Base-by-base conservation (phyloP, 2,113 vertebrate genomes). In the Pelusios castaneus region DNA sequence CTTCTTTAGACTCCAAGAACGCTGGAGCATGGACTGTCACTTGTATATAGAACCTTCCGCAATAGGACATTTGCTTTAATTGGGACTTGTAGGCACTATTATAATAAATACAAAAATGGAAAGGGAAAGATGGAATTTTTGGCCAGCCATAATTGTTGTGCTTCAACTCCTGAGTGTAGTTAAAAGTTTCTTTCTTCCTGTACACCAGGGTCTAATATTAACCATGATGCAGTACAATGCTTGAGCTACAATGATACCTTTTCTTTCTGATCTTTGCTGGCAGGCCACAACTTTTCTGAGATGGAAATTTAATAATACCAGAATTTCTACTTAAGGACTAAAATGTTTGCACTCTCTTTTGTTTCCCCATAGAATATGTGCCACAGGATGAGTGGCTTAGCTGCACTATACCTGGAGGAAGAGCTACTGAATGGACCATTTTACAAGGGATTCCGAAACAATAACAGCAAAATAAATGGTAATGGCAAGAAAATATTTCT, bases 21-120 rank as follows among this genome's bases (percentile, higher is more conserved):
- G 12, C 58, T 60, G n/a, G 47, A 55, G 16, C 45, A 29, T 76
- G 41, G 41, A 43, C 25, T 76, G 41, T 87, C 10, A n/a, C 38
- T 73, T 73, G 16, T 82, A 80, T 87, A 25, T 1, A n/a, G 47
- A 13, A 56, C 77, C n/a, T 77, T 27, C 41, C 41, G 45, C 25
- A 84, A 54, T 84, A 17, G 10, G 25, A 16, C 77, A n/a, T 24
- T 90, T 16, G 77, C 70, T 24, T 56, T 12, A 47, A 56, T 51
- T 19, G 45, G 19, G 41, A 81, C 58, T 82, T 34, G 13, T 9
- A 56, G 41, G 5, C 45, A 85, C 6, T 45, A 75, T 34, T 8
- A 10, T 82, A 63, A 87, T 6, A 16, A 21, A 51, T 86, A 51
- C 56, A 17, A 8, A 70, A 70, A 38, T 0, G 0, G 78, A 47